Evolutionary conservation across 2,888 invertebrate species (phyloP), one percentile per base, ranked within the genome.

Genomic region (Alsophila aescularia): DNA sequence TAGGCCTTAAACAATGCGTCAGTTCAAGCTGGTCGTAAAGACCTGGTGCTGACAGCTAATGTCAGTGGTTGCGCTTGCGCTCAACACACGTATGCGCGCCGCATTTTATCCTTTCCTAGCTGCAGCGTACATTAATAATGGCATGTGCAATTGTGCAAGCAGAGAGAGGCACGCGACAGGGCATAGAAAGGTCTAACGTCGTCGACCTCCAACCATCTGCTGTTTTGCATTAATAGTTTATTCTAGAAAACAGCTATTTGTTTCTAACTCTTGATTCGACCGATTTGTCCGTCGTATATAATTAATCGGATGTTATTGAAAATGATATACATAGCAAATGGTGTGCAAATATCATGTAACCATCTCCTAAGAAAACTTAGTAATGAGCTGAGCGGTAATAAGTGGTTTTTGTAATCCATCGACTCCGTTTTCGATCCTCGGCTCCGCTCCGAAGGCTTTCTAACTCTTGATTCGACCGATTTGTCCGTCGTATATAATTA

Each of bases 141-240:
- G 61, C 75, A 76, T 77, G 76, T 77, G 77, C 73, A 63, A 70
- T n/a, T n/a, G n/a, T n/a, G 68, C 63, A 54, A 58, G 60, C n/a
- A n/a, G n/a, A n/a, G n/a, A n/a, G n/a, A n/a, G 69, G 78, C 86
- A 83, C 85, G 83, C 83, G 87, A 83, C 82, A 78, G 58, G 50
- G 66, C 72, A 73, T 75, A 80, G 74, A 89, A 88, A 90, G 89
- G 89, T 89, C 89, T 79, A 80, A 84, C 77, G 89, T 82, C 88
- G 77, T 72, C 77, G 90, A 86, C 85, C 89, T 72, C 58, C 51
- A 56, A 66, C 24, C 90, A 90, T 83, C 90, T 90, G 90, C 83
- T 69, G 60, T 53, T 66, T 73, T 73, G 70, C 70, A 72, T 76
- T 40, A 59, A 60, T 61, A 62, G 57, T 45, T 50, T 14, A 56